Evolutionary conservation across 2,888 invertebrate species (phyloP).

Genomic region (Polydrusus tereticollis): DNA sequence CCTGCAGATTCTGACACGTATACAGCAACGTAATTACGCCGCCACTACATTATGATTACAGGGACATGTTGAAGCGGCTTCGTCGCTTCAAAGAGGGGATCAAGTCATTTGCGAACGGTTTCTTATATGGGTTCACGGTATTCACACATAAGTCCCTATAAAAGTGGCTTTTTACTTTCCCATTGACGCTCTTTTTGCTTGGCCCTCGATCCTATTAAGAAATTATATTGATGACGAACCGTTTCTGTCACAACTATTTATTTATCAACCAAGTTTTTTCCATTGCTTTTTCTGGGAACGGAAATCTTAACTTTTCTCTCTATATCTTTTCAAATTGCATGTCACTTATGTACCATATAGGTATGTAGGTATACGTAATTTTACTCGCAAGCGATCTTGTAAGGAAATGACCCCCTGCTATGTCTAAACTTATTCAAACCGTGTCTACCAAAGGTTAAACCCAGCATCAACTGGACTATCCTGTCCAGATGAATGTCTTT

Average conservation of each 20-base stretch:
- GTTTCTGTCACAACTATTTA: background rate
- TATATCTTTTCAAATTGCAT: no score
- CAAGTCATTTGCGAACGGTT: conserved; percentile 41
- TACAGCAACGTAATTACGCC: conserved; percentile 51
- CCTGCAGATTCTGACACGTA: conserved; percentile 52
- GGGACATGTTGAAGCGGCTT: conserved; percentile 20
- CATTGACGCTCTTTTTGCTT: conserved; percentile 25
- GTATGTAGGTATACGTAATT: no score
- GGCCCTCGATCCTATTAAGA: background rate
- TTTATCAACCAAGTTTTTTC: no score
- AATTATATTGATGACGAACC: background rate
- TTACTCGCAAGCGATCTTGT: no score
- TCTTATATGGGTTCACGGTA: conserved; percentile 7
- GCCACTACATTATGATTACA: conserved; percentile 51
- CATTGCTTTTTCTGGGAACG: no score
- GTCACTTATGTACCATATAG: no score
- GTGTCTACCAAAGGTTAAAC: no score
- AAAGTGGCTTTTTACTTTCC: conserved; percentile 30
- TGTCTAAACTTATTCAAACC: no score
- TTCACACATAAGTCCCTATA: conserved; percentile 23
- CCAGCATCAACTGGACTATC: no score
- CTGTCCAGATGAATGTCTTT: no score
- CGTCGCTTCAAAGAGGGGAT: conserved; percentile 31
- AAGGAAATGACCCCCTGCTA: no score
- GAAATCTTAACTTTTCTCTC: no score